Base-by-base conservation (phyloP, 2,113 vertebrate genomes). In the Nothocercus julius region DNA sequence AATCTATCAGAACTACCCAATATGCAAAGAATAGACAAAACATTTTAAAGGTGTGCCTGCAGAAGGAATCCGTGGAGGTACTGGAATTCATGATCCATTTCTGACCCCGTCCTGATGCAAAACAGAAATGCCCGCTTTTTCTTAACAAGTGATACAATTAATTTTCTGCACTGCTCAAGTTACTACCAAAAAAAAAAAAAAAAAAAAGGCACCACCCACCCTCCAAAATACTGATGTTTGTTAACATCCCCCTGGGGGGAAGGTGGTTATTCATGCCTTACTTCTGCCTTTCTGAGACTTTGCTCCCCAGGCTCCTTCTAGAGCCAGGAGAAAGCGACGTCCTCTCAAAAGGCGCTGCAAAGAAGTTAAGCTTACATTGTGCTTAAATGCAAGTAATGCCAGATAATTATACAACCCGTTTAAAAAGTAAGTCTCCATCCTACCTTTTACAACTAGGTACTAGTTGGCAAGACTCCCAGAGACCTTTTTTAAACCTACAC, bases 401-500 rank as follows among this genome's bases (percentile, higher is more conserved):
- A 95, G 69, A 24, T 75, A 91, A 93, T 95, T 95, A 85, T 22
- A 82, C 73, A 92, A 95, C 82, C 80, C 56, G 51, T 83, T 96
- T 94, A 83, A 94, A 84, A 84, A 4, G 42, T 79, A 79, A 2
- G 90, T 93, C 85, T 84, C 80, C 78, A 68, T 7, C 69, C 38
- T 28, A 94, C 85, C 66, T 66, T 95, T 94, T 81, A 84, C 83
- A 93, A 84, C 28, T 61, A 90, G 47, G 73, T 94, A 94, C 36
- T 64, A 22, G 72, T 61, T 96, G 94, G 94, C 96, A 96, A 58
- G n/a, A 69, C 30, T 95, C 85, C 92, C 94, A 21, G 90, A 87
- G 77, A 88, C 36, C 72, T 51, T 89, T 74, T 81, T 84, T 64
- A 70, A 92, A 87, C 53, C 51, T 81, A 84, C 44, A 86, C 74